phyloP scores from a whole-genome alignment of 2,888 invertebrate species.

The Nephrotoma appendiculata region DNA sequence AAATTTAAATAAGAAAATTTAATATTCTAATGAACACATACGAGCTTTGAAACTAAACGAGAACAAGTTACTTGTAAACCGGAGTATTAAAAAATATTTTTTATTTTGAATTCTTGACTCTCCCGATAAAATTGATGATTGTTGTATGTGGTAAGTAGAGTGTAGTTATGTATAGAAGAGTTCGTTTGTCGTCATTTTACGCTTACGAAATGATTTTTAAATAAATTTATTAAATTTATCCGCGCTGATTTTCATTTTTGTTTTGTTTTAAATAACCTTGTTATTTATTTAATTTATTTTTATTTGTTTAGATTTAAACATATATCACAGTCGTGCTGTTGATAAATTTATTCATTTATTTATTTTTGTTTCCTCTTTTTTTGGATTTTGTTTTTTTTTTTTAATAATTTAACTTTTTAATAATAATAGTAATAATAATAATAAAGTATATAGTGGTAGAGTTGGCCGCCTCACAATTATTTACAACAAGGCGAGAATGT shows the following conservation, averaged over 20 bases:
- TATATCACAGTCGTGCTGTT: conserved; percentile 21
- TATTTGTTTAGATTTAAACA: neutral
- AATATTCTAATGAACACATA: too few relatives aligned
- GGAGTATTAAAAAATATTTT: too few relatives aligned
- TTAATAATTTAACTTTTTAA: neutral
- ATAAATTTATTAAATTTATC: neutral
- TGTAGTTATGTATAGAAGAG: neutral
- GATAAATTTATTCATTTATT: conserved; percentile 11
- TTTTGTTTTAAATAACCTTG: neutral
- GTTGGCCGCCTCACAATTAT: neutral
- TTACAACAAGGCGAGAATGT: neutral
- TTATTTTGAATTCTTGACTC: too few relatives aligned
- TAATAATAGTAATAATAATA: neutral
- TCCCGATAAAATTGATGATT: too few relatives aligned
- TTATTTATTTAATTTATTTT: neutral
- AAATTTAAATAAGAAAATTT: too few relatives aligned
- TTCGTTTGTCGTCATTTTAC: neutral
- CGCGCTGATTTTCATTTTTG: neutral
- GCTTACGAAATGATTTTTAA: neutral
- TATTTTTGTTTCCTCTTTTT: neutral
- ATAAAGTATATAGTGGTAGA: neutral
- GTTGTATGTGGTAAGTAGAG: too few relatives aligned
- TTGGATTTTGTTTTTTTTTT: neutral
- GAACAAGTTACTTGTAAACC: too few relatives aligned
- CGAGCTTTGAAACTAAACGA: too few relatives aligned